Evolutionary conservation across 2,888 invertebrate species (phyloP), one percentile per base, ranked within the genome.

Genomic region (Neocrepidodera transversa): DNA sequence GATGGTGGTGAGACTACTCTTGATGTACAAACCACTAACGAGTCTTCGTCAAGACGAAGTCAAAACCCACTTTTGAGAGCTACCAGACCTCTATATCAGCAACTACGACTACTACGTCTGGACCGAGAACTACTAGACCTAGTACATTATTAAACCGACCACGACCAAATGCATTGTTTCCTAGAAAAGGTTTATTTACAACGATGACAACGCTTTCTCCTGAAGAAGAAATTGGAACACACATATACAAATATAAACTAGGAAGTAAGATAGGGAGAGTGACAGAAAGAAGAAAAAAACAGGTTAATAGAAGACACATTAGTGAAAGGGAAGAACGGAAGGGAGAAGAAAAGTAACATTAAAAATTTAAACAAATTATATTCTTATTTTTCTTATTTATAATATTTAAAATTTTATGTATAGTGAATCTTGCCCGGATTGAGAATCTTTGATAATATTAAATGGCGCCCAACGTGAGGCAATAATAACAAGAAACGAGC

Each of bases 21-120:
- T 7, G 80, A 83, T 8, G 47, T 68, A 10, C 60, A 82, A 43
- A 80, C 81, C 16, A 84, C 88, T 0, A 89, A 90, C 69, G 89
- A 90, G 70, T 84, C 85, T 53, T 83, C 85, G 26, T 71, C 82
- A 0, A 84, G 85, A 72, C 85, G 89, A 32, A 87, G 86, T 26
- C 87, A 87, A 62, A 92, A 92, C 80, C 91, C 92, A 1, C 77
- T 93, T 11, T 75, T 91, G 30, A 83, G 87, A 68, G 88, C 92
- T 68, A 85, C 91, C 67, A 84, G 91, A 66, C 92, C 90, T 1
- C 81, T 82, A 28, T 63, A 47, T 52, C 59, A 26, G 67, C 59
- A 16, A 63, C 66, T n/a, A 69, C 72, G 57, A 74, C 77, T 58
- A 53, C 73, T 2, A 68, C 69, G 59, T 72, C 75, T 36, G 71